A percentile compares a stretch with the other conserved stretches of the same genome.
These are phyloP conservation scores for Australoheros facetus DNA, from an alignment of 2,797 vertebrate species.

Conservation along the genomic window DNA sequence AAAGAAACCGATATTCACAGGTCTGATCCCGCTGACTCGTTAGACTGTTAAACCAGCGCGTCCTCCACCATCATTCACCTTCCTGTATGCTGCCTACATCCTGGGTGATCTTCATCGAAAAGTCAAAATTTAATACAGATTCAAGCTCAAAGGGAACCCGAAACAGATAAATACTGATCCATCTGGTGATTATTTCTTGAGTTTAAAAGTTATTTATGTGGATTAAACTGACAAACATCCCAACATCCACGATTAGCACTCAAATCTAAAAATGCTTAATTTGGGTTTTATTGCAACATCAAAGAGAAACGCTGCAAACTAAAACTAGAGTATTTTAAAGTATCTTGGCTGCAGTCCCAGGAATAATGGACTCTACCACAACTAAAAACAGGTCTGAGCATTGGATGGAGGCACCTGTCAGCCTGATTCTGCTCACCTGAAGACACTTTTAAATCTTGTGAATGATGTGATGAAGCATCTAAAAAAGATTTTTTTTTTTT, in stretches of 20 bases:
- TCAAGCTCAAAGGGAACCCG: not conserved
- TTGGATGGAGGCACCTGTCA: not conserved
- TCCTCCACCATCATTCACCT: not conserved
- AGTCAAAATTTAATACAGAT: not conserved
- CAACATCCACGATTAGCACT: not conserved
- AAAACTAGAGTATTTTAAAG: not conserved
- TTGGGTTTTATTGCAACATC: no score
- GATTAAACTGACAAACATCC: no score
- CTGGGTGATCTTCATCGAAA: no score
- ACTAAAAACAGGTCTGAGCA: not conserved
- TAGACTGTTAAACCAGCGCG: not conserved
- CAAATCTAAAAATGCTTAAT: no score
- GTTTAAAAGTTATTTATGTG: not conserved
- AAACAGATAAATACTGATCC: not conserved
- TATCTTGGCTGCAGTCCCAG: not conserved
- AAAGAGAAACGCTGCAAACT: not conserved
- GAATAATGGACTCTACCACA: not conserved
- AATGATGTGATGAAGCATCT: no score
- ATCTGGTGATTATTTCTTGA: rapidly evolving
- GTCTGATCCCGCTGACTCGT: not conserved
- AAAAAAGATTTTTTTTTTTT: no score
- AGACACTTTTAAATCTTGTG: not conserved
- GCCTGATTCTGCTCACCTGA: not conserved
- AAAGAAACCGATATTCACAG: not conserved
- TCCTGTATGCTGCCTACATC: not conserved